A percentile compares a stretch with the other conserved stretches of the same genome.
Conservation (phyloP, 2,888 invertebrate species). For the Brachyptera putata region DNA sequence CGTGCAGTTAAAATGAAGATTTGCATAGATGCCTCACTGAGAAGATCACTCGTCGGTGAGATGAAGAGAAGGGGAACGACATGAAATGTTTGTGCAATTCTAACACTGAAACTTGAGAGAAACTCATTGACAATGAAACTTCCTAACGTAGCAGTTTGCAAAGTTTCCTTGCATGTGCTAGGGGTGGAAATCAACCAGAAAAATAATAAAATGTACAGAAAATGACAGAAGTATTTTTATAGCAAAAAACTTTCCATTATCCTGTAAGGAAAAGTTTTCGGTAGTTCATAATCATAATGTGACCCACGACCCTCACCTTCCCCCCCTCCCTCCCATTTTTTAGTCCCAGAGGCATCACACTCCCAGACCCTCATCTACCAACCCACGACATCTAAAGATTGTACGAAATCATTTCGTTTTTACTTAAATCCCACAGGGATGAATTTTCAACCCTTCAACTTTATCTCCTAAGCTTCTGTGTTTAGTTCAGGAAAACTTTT, state of each 20-base stretch:
- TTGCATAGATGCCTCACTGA: too few species aligned
- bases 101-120: neutral
- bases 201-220: slow-evolving; percentile 13
- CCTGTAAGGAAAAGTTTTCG: slow-evolving; percentile 9
- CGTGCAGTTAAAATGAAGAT: too few species aligned
- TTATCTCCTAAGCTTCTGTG: slow-evolving; percentile 22
- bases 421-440: slow-evolving; percentile 16
- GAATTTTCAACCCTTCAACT: slow-evolving; percentile 21
- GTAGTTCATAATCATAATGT: slow-evolving; percentile 20
- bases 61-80: neutral
- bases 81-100: neutral
- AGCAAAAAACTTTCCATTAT: slow-evolving; percentile 12
- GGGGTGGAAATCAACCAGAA: slow-evolving; percentile 14
- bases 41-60: neutral
- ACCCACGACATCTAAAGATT: slow-evolving; percentile 16
- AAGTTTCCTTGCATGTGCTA: neutral
- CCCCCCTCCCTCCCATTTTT: slow-evolving; percentile 9
- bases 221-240: slow-evolving; percentile 13
- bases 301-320: neutral
- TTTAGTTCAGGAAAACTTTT: slow-evolving; percentile 16
- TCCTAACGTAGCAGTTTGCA: slow-evolving; percentile 8
- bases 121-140: slow-evolving; percentile 7
- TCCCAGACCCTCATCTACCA: too few species aligned
- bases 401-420: slow-evolving; percentile 20
- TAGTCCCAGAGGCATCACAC: neutral